Percentiles rank a stretch among this genome's conserved stretches.
Evolutionary conservation across 2,888 invertebrate genomes (phyloP).

Genomic region (Drosophila paranaensis): DNA sequence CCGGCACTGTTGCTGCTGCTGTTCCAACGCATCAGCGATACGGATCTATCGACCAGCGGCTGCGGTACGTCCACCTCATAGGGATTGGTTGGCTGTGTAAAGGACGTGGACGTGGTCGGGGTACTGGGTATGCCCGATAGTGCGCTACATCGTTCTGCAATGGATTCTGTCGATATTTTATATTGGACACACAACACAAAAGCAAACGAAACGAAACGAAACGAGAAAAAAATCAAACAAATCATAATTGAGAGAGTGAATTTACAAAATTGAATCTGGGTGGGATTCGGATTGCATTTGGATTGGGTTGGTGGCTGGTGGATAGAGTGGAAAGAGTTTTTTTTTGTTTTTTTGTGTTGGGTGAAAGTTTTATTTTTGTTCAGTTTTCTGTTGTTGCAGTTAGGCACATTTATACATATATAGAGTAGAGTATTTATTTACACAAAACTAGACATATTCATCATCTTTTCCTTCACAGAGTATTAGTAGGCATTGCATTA

Average conservation of each 20-base stretch:
- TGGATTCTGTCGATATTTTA: constrained; percentile 73
- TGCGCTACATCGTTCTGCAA: constrained; percentile 91
- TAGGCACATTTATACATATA: constrained; percentile 41
- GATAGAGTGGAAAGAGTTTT: constrained; percentile 4
- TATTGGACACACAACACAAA: constrained; percentile 63
- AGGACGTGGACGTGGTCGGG: constrained; percentile 84
- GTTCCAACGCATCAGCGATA: constrained; percentile 87
- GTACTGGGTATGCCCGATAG: constrained; percentile 85
- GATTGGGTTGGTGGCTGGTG: neutral
- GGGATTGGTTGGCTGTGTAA: constrained; percentile 86
- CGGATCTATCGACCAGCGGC: constrained; percentile 89
- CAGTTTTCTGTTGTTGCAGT: constrained; percentile 46
- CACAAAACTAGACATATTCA: constrained; percentile 82
- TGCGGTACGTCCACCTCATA: constrained; percentile 90
- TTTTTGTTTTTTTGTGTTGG: constrained; percentile 11
- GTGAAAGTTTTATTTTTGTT: constrained; percentile 25
- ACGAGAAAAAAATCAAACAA: constrained; percentile 2
- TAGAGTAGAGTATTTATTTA: constrained; percentile 31
- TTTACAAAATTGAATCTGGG: constrained; percentile 22
- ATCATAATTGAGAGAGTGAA: constrained; percentile 20
- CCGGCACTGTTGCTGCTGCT: constrained; percentile 58
- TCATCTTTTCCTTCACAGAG: constrained; percentile 39
- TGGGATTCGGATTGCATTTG: constrained; percentile 7
- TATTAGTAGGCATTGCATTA: constrained; percentile 67
- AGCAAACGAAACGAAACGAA: constrained; percentile 16